Evolutionary conservation across 2,888 invertebrate species (phyloP).

Genomic region (Cheiracanthium punctorium): DNA sequence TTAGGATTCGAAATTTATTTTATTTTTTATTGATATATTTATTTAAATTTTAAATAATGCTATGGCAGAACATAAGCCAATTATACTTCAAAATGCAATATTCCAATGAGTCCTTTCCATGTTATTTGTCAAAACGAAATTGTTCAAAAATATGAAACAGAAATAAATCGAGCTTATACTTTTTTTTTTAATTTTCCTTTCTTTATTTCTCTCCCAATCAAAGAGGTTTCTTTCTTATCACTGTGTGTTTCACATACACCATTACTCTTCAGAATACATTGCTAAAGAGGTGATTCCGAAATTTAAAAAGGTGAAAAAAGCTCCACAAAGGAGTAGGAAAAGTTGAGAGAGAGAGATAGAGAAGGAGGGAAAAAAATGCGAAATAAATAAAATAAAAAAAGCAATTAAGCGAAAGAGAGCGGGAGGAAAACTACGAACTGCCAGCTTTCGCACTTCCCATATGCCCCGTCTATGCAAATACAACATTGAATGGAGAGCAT

Average conservation of each 20-base stretch:
- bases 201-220: background rate
- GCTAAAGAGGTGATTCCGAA: background rate
- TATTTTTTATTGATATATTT: too few species aligned
- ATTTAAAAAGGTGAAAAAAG: background rate
- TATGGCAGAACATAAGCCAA: too few species aligned
- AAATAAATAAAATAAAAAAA: constrained; percentile 33
- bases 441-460: constrained; percentile 27
- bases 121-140: too few species aligned
- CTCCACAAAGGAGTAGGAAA: background rate
- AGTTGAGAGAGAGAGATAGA: too few species aligned
- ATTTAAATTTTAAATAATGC: too few species aligned
- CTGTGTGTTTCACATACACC: background rate
- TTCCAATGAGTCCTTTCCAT: too few species aligned
- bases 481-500: constrained; percentile 57
- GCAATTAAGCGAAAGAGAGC: constrained; percentile 56
- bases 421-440: constrained; percentile 43
- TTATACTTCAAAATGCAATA: too few species aligned
- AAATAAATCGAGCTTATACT: too few species aligned
- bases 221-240: too few species aligned
- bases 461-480: constrained; percentile 60
- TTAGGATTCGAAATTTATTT: too few species aligned
- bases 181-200: too few species aligned
- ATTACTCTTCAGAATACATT: background rate
- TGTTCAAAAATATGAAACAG: background rate
- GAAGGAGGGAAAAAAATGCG: background rate